phyloP scores from a whole-genome alignment of 2,797 vertebrate species.

The Catharus ustulatus region DNA sequence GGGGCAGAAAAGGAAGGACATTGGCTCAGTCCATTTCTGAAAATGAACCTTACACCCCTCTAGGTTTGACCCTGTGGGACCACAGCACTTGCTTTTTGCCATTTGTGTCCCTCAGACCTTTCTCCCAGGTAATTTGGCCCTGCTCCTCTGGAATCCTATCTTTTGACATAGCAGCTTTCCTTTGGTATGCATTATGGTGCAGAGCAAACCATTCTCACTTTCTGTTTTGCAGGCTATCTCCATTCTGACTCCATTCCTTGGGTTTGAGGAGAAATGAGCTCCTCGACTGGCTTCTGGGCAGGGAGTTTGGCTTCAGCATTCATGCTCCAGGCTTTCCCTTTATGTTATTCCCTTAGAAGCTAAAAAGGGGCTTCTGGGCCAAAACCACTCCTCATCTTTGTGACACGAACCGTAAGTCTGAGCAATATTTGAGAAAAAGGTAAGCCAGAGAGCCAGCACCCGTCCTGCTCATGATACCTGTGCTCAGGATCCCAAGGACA shows the following conservation, averaged over 20 bases:
- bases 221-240: not conserved
- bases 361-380: not conserved
- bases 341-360: not conserved
- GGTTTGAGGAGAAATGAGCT: not conserved
- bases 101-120: not conserved
- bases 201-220: not conserved
- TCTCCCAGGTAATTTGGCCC: not conserved
- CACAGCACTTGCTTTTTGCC: not conserved
- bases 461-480: not conserved
- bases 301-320: not conserved
- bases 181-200: not conserved
- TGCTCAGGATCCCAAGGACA: not conserved
- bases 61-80: not conserved
- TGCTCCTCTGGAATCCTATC: rapidly evolving
- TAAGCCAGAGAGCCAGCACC: not conserved
- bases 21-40: not conserved
- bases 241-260: not conserved
- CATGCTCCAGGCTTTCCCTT: not conserved
- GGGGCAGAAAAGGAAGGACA: not conserved
- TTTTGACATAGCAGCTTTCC: not conserved
- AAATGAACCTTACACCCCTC: not conserved
- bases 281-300: not conserved
- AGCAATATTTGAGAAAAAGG: not conserved
- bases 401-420: not conserved
- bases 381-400: not conserved